A percentile compares a stretch with the other conserved stretches of the same genome.
Conservation (phyloP, 2,888 invertebrate species). For the Lepas anatifera region DNA sequence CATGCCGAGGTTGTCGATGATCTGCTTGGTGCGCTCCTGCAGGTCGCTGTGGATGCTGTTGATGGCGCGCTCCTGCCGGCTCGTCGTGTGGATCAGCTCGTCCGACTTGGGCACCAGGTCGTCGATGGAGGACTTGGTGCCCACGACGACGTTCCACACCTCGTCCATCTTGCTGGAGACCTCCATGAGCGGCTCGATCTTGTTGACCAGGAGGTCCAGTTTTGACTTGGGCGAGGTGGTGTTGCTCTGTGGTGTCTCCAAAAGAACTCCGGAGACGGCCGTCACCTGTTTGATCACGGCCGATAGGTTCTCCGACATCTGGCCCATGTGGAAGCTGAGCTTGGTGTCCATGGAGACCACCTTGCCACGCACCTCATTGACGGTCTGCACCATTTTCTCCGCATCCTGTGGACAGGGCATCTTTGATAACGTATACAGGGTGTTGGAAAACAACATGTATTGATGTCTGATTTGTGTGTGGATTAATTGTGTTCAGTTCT, state of each 20-base stretch:
- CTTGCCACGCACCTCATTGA: constrained; percentile 61
- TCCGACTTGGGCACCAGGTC: constrained; percentile 76
- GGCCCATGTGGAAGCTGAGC: constrained; percentile 68
- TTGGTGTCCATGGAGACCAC: constrained; percentile 68
- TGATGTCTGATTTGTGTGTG: too few relatives aligned
- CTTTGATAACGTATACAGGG: too few relatives aligned
- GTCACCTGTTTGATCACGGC: constrained; percentile 63
- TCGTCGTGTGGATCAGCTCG: constrained; percentile 69
- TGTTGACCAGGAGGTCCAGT: constrained; percentile 64
- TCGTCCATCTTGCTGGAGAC: constrained; percentile 84
- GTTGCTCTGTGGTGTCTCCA: constrained; percentile 2
- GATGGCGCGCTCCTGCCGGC: constrained; percentile 72
- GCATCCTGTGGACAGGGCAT: background rate
- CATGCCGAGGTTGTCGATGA: constrained; percentile 74
- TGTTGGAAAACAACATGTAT: too few relatives aligned
- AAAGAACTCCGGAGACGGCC: constrained; percentile 36
- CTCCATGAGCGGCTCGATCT: constrained; percentile 70
- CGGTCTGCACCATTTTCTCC: constrained; percentile 16
- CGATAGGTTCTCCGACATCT: constrained; percentile 67
- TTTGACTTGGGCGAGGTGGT: constrained; percentile 43
- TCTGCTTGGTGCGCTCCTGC: constrained; percentile 66
- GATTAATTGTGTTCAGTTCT: too few relatives aligned
- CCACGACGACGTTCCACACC: constrained; percentile 80
- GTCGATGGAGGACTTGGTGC: constrained; percentile 76
- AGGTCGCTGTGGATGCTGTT: constrained; percentile 73